These are phyloP conservation scores for Amitus sp. DNA, from an alignment of 2,888 invertebrate genomes.

Conservation along the genomic window DNA sequence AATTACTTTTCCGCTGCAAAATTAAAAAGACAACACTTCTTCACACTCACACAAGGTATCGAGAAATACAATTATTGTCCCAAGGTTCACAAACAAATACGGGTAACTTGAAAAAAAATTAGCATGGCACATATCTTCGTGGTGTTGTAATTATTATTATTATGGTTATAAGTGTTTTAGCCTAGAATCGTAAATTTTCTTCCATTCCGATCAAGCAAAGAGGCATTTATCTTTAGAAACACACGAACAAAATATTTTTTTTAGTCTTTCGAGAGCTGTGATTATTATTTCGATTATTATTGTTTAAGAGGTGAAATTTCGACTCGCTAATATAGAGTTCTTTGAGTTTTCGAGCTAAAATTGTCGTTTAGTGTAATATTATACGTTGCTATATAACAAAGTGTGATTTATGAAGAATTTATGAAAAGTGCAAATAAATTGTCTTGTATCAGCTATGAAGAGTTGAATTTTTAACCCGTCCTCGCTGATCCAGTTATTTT, in stretches of 20 bases:
- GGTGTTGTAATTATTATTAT: slow-evolving; percentile 7
- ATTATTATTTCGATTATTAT: too few relatives aligned
- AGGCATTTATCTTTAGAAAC: neutral
- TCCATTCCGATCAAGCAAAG: slow-evolving; percentile 5
- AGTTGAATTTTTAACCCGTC: slow-evolving; percentile 41
- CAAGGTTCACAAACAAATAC: slow-evolving; percentile 3
- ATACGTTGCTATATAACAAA: neutral
- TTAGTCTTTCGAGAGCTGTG: too few relatives aligned
- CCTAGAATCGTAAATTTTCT: slow-evolving; percentile 10
- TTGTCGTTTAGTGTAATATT: neutral
- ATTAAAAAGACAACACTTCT: neutral
- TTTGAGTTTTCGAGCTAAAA: too few relatives aligned
- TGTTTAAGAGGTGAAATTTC: too few relatives aligned
- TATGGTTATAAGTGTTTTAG: slow-evolving; percentile 4
- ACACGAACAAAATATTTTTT: too few relatives aligned
- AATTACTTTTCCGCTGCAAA: neutral
- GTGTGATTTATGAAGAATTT: slow-evolving; percentile 9
- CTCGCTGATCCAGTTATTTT: slow-evolving; percentile 20
- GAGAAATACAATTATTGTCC: slow-evolving; percentile 23
- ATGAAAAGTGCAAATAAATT: slow-evolving; percentile 34
- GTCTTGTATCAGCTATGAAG: slow-evolving; percentile 50
- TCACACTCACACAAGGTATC: slow-evolving; percentile 32
- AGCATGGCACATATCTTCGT: neutral
- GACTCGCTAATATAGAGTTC: too few relatives aligned
- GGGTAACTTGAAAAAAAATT: neutral